A percentile compares a stretch with the other conserved stretches of the same genome.
Evolutionary conservation across 2,888 invertebrate genomes (phyloP).

Genomic region (Perithous albicinctus): DNA sequence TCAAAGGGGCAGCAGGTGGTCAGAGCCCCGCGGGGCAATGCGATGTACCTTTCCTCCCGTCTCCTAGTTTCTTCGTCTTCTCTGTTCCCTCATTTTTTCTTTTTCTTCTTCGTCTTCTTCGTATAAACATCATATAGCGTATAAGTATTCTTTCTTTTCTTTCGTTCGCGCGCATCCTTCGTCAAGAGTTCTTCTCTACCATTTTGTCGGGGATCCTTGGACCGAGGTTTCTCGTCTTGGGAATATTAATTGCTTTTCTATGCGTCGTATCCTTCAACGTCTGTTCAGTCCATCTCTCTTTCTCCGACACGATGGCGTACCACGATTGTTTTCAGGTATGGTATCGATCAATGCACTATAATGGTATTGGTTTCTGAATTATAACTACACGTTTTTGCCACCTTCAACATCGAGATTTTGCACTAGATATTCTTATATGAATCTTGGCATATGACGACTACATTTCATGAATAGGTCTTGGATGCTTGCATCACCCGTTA

Average conservation of each 20-base stretch:
- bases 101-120: constrained; percentile 43
- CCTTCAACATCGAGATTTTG: not conserved
- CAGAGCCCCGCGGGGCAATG: constrained; percentile 76
- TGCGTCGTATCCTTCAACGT: constrained; percentile 67
- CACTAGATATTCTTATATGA: not conserved
- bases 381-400: constrained; percentile 11
- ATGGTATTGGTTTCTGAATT: constrained; percentile 37
- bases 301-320: constrained; percentile 40
- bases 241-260: constrained; percentile 78
- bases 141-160: constrained; percentile 64
- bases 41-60: constrained; percentile 69
- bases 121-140: constrained; percentile 22
- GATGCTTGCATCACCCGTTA: not conserved
- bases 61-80: constrained; percentile 54
- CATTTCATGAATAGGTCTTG: not conserved
- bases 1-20: constrained; percentile 85
- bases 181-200: constrained; percentile 66
- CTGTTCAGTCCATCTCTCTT: constrained; percentile 35
- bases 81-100: constrained; percentile 32
- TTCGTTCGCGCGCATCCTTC: constrained; percentile 66
- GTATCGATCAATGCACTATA: constrained; percentile 52
- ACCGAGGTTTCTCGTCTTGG: constrained; percentile 72
- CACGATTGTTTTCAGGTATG: constrained; percentile 62
- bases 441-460: not conserved
- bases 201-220: constrained; percentile 75